Evolutionary conservation across 2,113 vertebrate species (phyloP).

Genomic region (Phrynosoma blainvillii): DNA sequence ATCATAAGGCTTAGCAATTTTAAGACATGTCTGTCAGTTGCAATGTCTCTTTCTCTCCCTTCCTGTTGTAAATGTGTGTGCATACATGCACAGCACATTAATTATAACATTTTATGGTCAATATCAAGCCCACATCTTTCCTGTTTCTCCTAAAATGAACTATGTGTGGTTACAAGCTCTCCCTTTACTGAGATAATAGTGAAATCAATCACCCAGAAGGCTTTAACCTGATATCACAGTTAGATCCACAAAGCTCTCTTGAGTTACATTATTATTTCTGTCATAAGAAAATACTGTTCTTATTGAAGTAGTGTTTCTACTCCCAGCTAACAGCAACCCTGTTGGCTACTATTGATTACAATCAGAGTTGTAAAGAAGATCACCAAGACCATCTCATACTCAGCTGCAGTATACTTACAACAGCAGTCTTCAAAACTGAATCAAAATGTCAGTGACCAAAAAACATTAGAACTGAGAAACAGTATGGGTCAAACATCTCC

Average conservation of each 20-base stretch:
- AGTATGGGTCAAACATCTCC: accelerated
- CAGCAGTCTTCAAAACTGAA: neutral
- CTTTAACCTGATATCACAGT: conserved; percentile 42
- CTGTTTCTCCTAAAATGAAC: conserved; percentile 30
- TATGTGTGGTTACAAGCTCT: conserved; percentile 7
- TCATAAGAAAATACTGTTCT: conserved; percentile 19
- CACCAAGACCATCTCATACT: conserved; percentile 11
- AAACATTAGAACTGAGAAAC: neutral
- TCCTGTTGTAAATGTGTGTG: conserved; percentile 17
- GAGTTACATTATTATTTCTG: conserved; percentile 26
- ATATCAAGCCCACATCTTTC: conserved; percentile 27
- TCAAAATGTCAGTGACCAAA: conserved; percentile 19
- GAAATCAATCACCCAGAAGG: conserved; percentile 37
- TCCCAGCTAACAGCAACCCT: conserved; percentile 9
- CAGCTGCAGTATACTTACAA: neutral
- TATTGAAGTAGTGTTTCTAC: conserved; percentile 14
- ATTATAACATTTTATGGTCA: conserved; percentile 43
- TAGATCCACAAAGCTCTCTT: conserved; percentile 34
- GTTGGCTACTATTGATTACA: conserved; percentile 26
- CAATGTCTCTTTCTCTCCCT: conserved; percentile 8
- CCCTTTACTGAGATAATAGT: conserved; percentile 46
- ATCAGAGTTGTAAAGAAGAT: conserved; percentile 34
- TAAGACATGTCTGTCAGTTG: conserved; percentile 30
- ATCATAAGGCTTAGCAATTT: neutral
- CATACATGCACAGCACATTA: neutral